A percentile compares a stretch with the other conserved stretches of the same genome.
These are phyloP conservation scores for Orchestia grillus DNA, from an alignment of 1,140 invertebrate genomes.

Conservation along the genomic window DNA sequence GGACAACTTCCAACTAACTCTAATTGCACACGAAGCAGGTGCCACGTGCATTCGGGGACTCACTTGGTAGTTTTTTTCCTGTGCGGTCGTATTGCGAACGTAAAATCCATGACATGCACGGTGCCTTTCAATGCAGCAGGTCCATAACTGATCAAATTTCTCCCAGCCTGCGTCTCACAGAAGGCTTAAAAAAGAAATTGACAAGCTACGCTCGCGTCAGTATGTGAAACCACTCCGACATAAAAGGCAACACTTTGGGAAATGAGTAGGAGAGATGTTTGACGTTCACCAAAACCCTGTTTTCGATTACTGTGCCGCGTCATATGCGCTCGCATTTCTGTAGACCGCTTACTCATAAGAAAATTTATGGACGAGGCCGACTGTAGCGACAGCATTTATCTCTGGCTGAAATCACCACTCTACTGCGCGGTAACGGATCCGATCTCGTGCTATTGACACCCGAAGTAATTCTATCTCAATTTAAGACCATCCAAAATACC, in stretches of 20 bases:
- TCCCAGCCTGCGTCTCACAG: too few species aligned
- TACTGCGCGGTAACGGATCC: constrained; percentile 2
- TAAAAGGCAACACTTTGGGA: neutral
- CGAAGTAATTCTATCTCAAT: constrained; percentile 49
- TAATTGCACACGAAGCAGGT: too few species aligned
- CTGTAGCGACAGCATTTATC: neutral
- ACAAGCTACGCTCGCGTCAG: neutral
- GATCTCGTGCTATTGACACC: constrained; percentile 48
- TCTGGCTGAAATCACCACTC: constrained; percentile 31
- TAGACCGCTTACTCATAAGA: neutral
- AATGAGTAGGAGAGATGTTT: neutral
- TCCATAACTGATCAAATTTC: neutral
- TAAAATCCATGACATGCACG: too few species aligned
- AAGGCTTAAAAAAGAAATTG: too few species aligned
- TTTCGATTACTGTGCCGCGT: neutral
- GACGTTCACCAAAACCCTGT: neutral
- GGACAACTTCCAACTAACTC: too few species aligned
- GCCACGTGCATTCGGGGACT: too few species aligned
- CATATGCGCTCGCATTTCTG: neutral
- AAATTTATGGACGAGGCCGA: neutral
- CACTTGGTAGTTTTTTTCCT: too few species aligned
- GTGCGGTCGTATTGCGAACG: too few species aligned
- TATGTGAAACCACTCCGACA: neutral
- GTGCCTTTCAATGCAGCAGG: neutral
- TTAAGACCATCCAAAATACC: constrained; percentile 48